Evolutionary conservation across 2,888 invertebrate genomes (phyloP), one percentile per base, ranked within the genome.

Genomic region (Octonoba sinensis): DNA sequence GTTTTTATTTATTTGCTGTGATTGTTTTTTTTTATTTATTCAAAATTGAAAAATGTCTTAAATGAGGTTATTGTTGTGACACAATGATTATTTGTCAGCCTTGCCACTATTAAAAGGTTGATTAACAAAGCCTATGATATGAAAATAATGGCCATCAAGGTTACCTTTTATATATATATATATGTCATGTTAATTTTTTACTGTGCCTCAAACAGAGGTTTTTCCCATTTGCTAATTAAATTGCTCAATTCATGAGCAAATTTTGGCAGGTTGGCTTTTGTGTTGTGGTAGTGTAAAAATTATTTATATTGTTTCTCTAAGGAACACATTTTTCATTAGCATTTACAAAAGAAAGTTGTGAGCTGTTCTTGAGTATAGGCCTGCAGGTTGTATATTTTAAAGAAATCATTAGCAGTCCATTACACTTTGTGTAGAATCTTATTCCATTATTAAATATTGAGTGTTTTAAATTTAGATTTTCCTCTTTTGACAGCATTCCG

Each of bases 121-220:
- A 82, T 82, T 51, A 76, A 82, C 82, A 82, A 82, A 82, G 82
- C 82, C 82, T 82, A 82, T 82, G 82, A 76, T 82, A 82, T 72
- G 79, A 79, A 67, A 79, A 79, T 79, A 79, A 79, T 64, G 79
- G 73, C 79, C 79, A 71, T 73, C 56, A 79, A 73, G 79, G 72
- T 79, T 79, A 66, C 66, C 73, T 73, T 79, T 79, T 78, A 73
- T 62, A 62, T 62, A 62, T 78, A 73, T 62, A 62, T 62, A 62
- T 62, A 18, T 46, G 36, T 36, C 36, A 36, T 66, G 49, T 79
- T 79, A 59, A 79, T 79, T 79, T 62, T 62, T 16, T 60, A 46
- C 44, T 44, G 44, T 20, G 36, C 36, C 36, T 36, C 18, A 62
- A 16, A 3, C n/a, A n/a, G 46, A n/a, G 18, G 62, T 62, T 18